These are phyloP conservation scores for Andrena camellia DNA, from an alignment of 2,888 invertebrate genomes.

Conservation along the genomic window DNA sequence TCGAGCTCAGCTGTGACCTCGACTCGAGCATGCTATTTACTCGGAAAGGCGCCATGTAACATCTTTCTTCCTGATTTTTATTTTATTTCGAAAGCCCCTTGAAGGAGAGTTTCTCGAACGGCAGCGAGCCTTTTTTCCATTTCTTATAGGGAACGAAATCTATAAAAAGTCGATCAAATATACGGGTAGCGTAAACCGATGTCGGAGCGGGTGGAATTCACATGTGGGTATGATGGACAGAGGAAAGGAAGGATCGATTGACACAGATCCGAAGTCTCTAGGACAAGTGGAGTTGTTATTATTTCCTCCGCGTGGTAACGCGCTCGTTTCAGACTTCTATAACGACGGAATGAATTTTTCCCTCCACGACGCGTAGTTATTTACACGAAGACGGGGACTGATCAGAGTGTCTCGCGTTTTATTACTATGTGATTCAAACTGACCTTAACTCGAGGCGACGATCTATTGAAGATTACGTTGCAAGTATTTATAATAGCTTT, in stretches of 20 bases:
- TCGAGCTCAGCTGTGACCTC: not conserved
- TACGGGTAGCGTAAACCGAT: slow-evolving; percentile 2
- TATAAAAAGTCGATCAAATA: slow-evolving; percentile 23
- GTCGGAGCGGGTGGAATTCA: slow-evolving; percentile 28
- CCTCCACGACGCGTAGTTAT: slow-evolving; percentile 4
- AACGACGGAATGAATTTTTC: slow-evolving; percentile 30
- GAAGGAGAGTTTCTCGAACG: not conserved
- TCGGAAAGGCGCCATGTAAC: not conserved
- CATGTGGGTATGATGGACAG: slow-evolving; percentile 23
- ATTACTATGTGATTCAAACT: slow-evolving; percentile 10
- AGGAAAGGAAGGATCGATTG: slow-evolving; percentile 54
- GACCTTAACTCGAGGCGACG: slow-evolving; percentile 24
- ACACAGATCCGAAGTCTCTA: slow-evolving; percentile 53
- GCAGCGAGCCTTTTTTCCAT: not conserved
- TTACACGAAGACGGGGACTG: slow-evolving; percentile 24
- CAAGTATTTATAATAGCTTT: no score
- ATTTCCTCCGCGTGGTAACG: slow-evolving; percentile 41
- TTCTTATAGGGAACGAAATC: not conserved
- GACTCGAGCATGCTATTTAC: slow-evolving; percentile 24
- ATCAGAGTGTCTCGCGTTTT: slow-evolving; percentile 23
- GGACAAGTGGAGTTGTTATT: slow-evolving; percentile 45
- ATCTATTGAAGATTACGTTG: not conserved
- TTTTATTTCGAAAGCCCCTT: slow-evolving; percentile 1
- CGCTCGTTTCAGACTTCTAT: slow-evolving; percentile 28
- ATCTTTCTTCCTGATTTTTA: slow-evolving; percentile 1